Percentiles rank a stretch among this genome's conserved stretches.
These are phyloP conservation scores for Gymnoscopelus microlampas DNA, from an alignment of 2,797 vertebrate genomes.

Conservation along the genomic window DNA sequence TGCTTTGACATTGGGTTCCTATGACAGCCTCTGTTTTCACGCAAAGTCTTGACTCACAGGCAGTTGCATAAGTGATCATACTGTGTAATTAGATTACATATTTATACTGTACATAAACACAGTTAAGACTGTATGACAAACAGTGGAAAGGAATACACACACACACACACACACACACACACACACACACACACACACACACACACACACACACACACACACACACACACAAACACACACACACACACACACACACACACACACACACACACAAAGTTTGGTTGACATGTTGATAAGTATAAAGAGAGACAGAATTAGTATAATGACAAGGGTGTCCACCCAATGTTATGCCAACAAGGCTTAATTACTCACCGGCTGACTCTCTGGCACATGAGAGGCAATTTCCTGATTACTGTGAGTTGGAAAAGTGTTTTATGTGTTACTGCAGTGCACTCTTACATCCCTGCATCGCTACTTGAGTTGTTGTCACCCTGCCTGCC, in stretches of 20 bases:
- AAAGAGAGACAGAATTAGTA: constrained; percentile 55
- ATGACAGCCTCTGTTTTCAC: constrained; percentile 50
- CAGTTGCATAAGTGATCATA: constrained; percentile 19
- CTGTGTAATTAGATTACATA: constrained; percentile 15
- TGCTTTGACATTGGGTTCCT: constrained; percentile 58
- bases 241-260: constrained; percentile 7
- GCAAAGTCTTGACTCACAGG: constrained; percentile 43
- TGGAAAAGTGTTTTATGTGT: constrained; percentile 59
- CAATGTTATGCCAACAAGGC: constrained; percentile 48
- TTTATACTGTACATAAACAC: background rate
- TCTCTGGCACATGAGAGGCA: constrained; percentile 48
- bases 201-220: constrained; percentile 5
- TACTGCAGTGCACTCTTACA: constrained; percentile 34
- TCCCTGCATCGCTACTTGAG: constrained; percentile 8
- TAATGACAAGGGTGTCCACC: constrained; percentile 53
- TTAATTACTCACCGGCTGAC: constrained; percentile 65
- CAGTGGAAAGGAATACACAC: constrained; percentile 1
- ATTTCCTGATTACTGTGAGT: constrained; percentile 60
- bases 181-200: background rate
- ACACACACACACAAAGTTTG: constrained; percentile 1
- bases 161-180: constrained; percentile 5
- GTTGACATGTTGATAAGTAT: constrained; percentile 40
- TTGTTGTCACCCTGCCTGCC: background rate
- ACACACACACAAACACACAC: constrained; percentile 6
- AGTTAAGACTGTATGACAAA: constrained; percentile 23